A percentile compares a stretch with the other conserved stretches of the same genome.
These are phyloP conservation scores for Formica aserva DNA, from an alignment of 2,888 invertebrate species.

Conservation along the genomic window DNA sequence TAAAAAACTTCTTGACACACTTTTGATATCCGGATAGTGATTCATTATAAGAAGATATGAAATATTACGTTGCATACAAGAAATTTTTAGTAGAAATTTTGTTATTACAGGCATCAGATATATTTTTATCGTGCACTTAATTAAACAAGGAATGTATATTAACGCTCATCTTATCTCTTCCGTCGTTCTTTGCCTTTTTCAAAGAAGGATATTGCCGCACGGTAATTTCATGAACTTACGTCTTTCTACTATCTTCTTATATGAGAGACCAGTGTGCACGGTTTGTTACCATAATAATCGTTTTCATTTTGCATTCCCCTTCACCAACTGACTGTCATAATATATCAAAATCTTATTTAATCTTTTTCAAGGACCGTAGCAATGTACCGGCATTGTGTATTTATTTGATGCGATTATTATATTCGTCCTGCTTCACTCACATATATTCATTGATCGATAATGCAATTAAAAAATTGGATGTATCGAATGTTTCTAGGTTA, in stretches of 20 bases:
- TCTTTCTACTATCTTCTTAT: constrained; percentile 53
- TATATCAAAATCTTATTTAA: constrained; percentile 47
- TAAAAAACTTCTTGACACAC: background rate
- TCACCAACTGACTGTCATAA: constrained; percentile 46
- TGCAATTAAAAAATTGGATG: constrained; percentile 19
- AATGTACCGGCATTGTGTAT: constrained; percentile 32
- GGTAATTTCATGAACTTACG: constrained; percentile 60
- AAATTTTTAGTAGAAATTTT: constrained; percentile 20
- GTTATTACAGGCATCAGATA: constrained; percentile 3
- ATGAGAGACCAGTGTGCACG: constrained; percentile 42
- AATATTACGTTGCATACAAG: constrained; percentile 9
- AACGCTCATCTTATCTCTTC: constrained; percentile 53
- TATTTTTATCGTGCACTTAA: constrained; percentile 53
- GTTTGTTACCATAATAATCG: constrained; percentile 56
- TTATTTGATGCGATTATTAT: constrained; percentile 22
- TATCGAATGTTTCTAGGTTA: background rate
- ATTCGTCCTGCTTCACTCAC: background rate
- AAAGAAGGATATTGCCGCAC: constrained; percentile 38
- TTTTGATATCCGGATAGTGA: background rate
- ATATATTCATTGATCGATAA: constrained; percentile 3
- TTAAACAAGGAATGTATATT: constrained; percentile 61
- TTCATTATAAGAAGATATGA: background rate
- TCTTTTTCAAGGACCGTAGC: constrained; percentile 17
- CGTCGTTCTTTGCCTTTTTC: constrained; percentile 31
- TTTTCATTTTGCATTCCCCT: constrained; percentile 51